Conservation (phyloP, 1,140 invertebrate genomes). For the Eubasilissa regina region DNA sequence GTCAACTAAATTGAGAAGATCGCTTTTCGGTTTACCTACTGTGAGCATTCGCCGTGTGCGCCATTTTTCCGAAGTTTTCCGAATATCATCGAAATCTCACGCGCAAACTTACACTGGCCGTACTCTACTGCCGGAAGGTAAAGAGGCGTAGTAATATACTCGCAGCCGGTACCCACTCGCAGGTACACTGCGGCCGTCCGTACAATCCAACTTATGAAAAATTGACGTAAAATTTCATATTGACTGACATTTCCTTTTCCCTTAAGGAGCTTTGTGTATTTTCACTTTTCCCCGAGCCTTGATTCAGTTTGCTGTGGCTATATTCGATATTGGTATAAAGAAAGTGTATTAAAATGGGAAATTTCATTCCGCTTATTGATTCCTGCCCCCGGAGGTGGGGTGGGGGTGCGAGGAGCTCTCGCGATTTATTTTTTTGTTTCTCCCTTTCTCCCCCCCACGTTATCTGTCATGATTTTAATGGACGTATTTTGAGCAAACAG, state of each 20-base stretch:
- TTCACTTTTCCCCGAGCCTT: slow-evolving; percentile 51
- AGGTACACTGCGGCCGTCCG: neutral
- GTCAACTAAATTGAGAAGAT: too few species aligned
- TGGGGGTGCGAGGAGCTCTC: neutral
- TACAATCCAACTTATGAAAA: slow-evolving; percentile 59
- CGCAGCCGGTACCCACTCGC: too few species aligned
- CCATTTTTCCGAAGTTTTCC: too few species aligned
- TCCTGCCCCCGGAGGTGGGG: slow-evolving; percentile 38
- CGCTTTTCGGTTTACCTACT: too few species aligned
- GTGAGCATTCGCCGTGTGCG: too few species aligned
- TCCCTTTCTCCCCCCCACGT: neutral
- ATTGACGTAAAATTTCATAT: slow-evolving; percentile 60
- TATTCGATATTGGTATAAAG: slow-evolving; percentile 55
- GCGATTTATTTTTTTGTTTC: neutral
- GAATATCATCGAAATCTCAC: too few species aligned
- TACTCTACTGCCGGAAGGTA: too few species aligned
- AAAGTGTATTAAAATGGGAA: slow-evolving; percentile 60
- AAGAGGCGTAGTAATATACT: too few species aligned
- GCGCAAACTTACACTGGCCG: too few species aligned
- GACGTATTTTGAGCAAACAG: slow-evolving; percentile 44
- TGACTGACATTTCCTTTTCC: slow-evolving; percentile 60
- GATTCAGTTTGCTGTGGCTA: slow-evolving; percentile 55
- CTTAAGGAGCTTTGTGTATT: slow-evolving; percentile 59
- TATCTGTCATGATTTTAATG: slow-evolving; percentile 48
- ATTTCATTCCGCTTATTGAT: slow-evolving; percentile 59